Conservation (phyloP, 1,140 invertebrate species). For the Ylistrum balloti region DNA sequence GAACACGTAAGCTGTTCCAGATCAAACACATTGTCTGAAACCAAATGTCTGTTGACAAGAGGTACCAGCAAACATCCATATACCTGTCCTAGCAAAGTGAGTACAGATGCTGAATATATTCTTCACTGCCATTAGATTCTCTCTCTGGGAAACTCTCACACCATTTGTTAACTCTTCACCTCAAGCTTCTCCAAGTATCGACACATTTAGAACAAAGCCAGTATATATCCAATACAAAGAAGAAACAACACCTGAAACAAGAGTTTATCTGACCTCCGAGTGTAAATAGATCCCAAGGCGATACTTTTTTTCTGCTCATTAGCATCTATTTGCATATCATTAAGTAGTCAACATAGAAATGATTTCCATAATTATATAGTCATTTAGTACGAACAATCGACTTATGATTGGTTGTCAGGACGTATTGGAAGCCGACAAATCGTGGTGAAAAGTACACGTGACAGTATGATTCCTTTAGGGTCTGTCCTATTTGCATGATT, state of each 20-base stretch:
- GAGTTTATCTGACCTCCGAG: neutral
- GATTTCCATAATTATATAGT: neutral
- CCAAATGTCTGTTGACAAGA: constrained; percentile 2
- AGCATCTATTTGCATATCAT: constrained; percentile 24
- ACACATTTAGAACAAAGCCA: neutral
- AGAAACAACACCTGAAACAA: neutral
- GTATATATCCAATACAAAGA: neutral
- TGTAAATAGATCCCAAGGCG: neutral
- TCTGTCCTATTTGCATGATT: constrained; percentile 2
- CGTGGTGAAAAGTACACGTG: neutral
- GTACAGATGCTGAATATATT: constrained; percentile 12
- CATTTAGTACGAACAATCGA: neutral
- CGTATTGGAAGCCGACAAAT: constrained; percentile 8
- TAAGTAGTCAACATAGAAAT: neutral
- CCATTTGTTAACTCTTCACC: neutral
- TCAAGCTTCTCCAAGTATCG: constrained; percentile 23
- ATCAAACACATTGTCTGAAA: constrained; percentile 35
- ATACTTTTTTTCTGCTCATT: neutral
- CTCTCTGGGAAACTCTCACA: neutral
- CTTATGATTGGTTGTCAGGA: neutral
- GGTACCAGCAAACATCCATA: neutral
- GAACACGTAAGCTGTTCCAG: constrained; percentile 10
- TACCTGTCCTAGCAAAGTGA: constrained; percentile 23
- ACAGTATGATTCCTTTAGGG: neutral
- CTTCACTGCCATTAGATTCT: neutral